These are phyloP conservation scores for Chrysocyon brachyurus DNA, from an alignment of 2,797 vertebrate species.

Conservation along the genomic window DNA sequence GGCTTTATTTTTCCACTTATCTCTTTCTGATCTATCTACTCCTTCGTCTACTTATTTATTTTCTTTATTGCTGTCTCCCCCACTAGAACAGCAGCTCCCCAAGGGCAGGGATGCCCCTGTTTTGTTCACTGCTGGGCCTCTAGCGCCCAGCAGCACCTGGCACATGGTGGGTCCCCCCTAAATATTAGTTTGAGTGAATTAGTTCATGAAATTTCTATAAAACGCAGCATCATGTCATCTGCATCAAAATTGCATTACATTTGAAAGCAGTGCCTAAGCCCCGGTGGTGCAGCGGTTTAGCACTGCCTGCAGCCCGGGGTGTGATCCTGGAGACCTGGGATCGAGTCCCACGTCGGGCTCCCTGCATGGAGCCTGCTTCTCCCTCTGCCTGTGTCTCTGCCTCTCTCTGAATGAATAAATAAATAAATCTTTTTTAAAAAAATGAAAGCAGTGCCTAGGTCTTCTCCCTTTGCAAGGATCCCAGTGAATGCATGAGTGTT, in stretches of 20 bases:
- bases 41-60: background rate
- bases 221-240: background rate
- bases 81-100: background rate
- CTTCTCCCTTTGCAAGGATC: background rate
- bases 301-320: no score
- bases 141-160: background rate
- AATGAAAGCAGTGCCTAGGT: background rate
- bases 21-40: background rate
- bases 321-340: no score
- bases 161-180: background rate
- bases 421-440: no score
- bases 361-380: no score
- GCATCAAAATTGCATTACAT: background rate
- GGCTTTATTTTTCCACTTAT: background rate
- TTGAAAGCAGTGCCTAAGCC: background rate
- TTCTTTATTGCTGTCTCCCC: background rate
- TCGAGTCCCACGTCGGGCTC: no score
- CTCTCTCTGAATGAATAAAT: no score
- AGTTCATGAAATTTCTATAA: background rate
- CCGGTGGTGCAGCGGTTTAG: no score
- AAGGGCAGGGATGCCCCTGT: background rate
- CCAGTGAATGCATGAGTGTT: no score
- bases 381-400: no score
- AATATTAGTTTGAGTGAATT: background rate
- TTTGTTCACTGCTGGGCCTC: background rate